Percentiles rank a stretch among this genome's conserved stretches.
Conservation (phyloP, 2,888 invertebrate species). For the Catocala fraxini region DNA sequence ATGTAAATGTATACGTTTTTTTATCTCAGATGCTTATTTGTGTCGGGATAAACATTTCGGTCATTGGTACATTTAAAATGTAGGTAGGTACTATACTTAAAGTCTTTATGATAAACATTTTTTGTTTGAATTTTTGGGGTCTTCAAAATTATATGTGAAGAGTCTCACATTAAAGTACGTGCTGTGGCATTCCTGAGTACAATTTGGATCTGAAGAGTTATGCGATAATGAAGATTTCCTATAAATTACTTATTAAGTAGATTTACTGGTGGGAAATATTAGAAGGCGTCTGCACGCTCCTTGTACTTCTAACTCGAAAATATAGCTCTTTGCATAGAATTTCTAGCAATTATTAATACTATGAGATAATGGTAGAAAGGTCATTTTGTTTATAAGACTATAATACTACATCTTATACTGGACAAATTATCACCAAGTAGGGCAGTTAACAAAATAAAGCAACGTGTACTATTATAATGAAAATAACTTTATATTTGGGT, state of each 20-base stretch:
- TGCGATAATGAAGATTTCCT: conserved; percentile 8
- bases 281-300: not conserved
- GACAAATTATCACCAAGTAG: too few species aligned
- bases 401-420: too few species aligned
- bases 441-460: too few species aligned
- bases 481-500: too few species aligned
- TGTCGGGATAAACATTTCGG: conserved; percentile 41
- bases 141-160: conserved; percentile 1
- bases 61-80: conserved; percentile 42
- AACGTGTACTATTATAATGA: too few species aligned
- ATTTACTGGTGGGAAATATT: not conserved
- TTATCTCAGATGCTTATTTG: conserved; percentile 64
- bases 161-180: not conserved
- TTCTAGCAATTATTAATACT: too few species aligned
- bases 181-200: conserved; percentile 3
- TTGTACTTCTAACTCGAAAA: not conserved
- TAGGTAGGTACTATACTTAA: conserved; percentile 28
- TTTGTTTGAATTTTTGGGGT: conserved; percentile 9
- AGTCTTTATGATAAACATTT: conserved; percentile 25
- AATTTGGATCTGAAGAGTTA: conserved; percentile 8
- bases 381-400: too few species aligned
- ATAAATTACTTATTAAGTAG: not conserved
- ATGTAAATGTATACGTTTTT: conserved; percentile 68
- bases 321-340: too few species aligned
- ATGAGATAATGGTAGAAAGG: too few species aligned